phyloP scores from a whole-genome alignment of 2,888 invertebrate genomes.

The Heterodera filipjevi region DNA sequence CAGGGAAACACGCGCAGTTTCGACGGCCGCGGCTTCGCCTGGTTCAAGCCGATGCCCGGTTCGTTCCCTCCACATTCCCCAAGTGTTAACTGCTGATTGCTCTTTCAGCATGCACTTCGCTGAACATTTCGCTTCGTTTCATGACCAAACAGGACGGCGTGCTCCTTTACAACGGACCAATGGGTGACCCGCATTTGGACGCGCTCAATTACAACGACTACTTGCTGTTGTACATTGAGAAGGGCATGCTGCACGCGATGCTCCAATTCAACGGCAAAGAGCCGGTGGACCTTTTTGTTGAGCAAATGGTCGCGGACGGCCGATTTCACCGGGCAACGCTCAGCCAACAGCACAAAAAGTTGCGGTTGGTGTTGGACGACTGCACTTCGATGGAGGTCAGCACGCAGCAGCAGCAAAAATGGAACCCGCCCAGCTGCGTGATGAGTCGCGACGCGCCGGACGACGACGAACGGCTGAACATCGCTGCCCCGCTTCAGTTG shows the following conservation, averaged over 20 bases:
- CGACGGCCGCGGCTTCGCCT: constrained; percentile 80
- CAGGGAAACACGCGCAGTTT: constrained; percentile 84
- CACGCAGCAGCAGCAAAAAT: constrained; percentile 15
- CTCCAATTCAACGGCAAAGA: constrained; percentile 50
- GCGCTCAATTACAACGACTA: constrained; percentile 74
- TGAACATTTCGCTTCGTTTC: constrained; percentile 49
- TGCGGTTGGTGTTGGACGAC: constrained; percentile 58
- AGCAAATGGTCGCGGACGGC: constrained; percentile 75
- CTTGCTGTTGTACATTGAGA: constrained; percentile 87
- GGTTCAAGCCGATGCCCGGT: constrained; percentile 88
- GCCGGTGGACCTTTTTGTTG: constrained; percentile 40
- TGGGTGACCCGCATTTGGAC: constrained; percentile 44
- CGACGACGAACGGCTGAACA: constrained; percentile 64
- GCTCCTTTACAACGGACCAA: constrained; percentile 52
- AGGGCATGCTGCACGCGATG: constrained; percentile 79
- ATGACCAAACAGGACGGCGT: constrained; percentile 46
- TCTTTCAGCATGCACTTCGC: constrained; percentile 47
- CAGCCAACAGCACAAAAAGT: constrained; percentile 85
- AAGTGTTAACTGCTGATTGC: no score
- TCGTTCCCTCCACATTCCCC: not conserved
- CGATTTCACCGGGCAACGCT: constrained; percentile 96
- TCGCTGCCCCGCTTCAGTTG: constrained; percentile 69
- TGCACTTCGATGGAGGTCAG: constrained; percentile 43
- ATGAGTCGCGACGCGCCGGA: constrained; percentile 50
- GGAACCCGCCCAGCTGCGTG: constrained; percentile 45